Evolutionary conservation across 1,140 invertebrate genomes (phyloP), one percentile per base, ranked within the genome.

Genomic region (Ostrea edulis): DNA sequence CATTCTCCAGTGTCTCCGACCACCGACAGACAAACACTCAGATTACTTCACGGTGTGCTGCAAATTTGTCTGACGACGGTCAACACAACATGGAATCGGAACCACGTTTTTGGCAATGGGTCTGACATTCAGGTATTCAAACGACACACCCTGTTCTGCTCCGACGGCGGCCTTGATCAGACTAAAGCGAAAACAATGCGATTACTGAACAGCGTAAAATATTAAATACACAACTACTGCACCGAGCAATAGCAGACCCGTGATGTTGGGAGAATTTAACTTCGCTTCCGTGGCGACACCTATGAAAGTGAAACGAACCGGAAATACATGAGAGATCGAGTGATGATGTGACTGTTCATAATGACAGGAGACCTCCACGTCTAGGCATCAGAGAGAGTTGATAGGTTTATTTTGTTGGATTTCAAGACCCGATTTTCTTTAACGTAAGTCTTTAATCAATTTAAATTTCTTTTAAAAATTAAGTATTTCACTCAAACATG

Each of bases 271-370:
- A n/a, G n/a, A 62, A 62, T 62, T 20, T 20, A n/a, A 62, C 55
- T 62, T 62, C 0, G 68, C 25, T 29, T 29, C 68, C 25, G 29
- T 77, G 68, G 29, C 68, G 68, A 77, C 68, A 77, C 68, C 68
- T 35, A 9, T 8, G 68, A 77, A 77, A 77, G 68, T 77, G 68
- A 77, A 62, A 77, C 68, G 68, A 77, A 77, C 68, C 68, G 68
- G 68, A 77, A 77, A 77, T 11, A 77, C 68, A 25, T 14, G 29
- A 77, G 68, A 77, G 22, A 14, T 77, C 68, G 11, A 14, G 68
- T 29, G 68, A 29, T 77, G 68, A 77, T 77, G 29, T 22, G 22
- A 29, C 25, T 77, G 12, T 77, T 35, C 25, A 77, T 77, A 9
- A 11, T 25, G 68, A 77, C 29, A 77, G 22, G 22, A 14, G 25